A percentile compares a stretch with the other conserved stretches of the same genome.
Conservation (phyloP, 1,140 invertebrate genomes). For the Gyrodactylus bullatarudis region DNA sequence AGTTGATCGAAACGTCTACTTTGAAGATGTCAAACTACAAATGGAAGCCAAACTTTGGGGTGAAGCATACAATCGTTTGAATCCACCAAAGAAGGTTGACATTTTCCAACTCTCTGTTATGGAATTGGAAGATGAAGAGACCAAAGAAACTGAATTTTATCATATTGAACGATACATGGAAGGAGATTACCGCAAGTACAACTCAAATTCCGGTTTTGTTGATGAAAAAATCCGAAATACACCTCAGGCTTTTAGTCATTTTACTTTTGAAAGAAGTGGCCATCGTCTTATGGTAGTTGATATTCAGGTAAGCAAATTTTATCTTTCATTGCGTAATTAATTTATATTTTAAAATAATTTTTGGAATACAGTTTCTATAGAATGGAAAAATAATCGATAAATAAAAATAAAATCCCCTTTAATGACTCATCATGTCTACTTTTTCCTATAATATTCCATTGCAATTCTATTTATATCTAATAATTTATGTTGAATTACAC, state of each 20-base stretch:
- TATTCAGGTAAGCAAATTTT: no score
- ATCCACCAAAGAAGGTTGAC: constrained; percentile 30
- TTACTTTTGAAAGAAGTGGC: constrained; percentile 29
- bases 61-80: constrained; percentile 27
- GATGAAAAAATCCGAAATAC: constrained; percentile 23
- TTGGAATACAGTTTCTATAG: no score
- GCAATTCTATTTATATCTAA: no score
- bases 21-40: constrained; percentile 27
- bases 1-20: constrained; percentile 23
- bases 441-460: no score
- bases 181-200: constrained; percentile 29
- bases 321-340: no score
- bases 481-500: no score
- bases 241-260: constrained; percentile 29
- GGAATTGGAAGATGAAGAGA: constrained; percentile 21
- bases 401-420: no score
- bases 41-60: constrained; percentile 31
- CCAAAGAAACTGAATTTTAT: constrained; percentile 23
- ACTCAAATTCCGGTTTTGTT: constrained; percentile 30
- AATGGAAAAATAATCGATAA: no score
- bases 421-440: no score
- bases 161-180: constrained; percentile 30
- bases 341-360: no score
- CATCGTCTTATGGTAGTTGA: constrained; percentile 30
- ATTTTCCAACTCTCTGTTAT: constrained; percentile 29